Conservation (phyloP, 2,888 invertebrate genomes). For the Fissipunctia ypsillon region DNA sequence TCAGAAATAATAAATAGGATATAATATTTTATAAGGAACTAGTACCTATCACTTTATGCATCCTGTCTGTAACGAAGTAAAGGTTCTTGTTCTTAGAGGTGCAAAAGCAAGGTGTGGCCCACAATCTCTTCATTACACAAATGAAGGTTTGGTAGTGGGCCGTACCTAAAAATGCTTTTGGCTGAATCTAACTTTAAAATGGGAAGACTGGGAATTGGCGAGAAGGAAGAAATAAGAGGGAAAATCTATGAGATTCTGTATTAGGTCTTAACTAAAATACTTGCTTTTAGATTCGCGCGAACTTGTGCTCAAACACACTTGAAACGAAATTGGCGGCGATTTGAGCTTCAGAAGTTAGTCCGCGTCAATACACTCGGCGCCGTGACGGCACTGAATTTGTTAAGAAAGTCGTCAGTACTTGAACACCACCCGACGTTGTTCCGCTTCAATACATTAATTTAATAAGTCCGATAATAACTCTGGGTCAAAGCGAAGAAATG, state of each 20-base stretch:
- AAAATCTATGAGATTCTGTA: conserved; percentile 16
- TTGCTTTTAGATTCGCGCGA: conserved; percentile 1
- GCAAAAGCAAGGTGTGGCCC: not conserved
- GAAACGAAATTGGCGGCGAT: conserved; percentile 50
- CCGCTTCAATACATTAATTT: conserved; percentile 47
- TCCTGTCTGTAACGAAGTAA: not conserved
- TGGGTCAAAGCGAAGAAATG: conserved; percentile 46
- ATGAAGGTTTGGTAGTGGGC: not conserved
- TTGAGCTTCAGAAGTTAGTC: conserved; percentile 46
- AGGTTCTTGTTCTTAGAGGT: not conserved
- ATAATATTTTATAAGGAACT: not conserved
- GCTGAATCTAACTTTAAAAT: conserved; percentile 6
- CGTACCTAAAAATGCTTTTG: not conserved
- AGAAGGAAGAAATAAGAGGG: not conserved
- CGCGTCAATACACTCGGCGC: conserved; percentile 44
- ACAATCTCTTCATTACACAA: not conserved
- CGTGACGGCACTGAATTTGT: conserved; percentile 32
- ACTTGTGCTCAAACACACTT: conserved; percentile 42
- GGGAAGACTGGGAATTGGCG: not conserved
- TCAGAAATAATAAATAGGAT: not conserved
- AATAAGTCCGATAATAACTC: conserved; percentile 33
- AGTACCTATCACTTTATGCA: not conserved
- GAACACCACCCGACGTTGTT: conserved; percentile 21
- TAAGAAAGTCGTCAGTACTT: conserved; percentile 19
- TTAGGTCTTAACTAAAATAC: conserved; percentile 34